Conservation (phyloP, 30 jellyfish, hydroid and myxozoan species). For the Turritopsis dohrnii region DNA sequence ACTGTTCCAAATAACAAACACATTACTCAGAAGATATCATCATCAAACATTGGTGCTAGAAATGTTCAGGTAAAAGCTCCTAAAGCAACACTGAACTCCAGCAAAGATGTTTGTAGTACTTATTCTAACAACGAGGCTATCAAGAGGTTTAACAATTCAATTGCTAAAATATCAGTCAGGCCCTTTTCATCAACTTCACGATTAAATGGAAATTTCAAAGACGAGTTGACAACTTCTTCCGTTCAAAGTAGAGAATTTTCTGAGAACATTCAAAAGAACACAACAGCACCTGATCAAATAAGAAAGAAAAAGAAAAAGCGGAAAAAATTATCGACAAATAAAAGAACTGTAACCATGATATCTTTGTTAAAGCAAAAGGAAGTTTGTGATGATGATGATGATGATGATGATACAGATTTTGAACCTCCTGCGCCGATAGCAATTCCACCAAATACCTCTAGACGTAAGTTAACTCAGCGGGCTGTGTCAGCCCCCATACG, state of each 20-base stretch:
- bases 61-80: neutral
- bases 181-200: neutral
- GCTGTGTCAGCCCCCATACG: neutral
- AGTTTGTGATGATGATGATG: neutral
- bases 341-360: neutral
- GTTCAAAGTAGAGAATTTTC: neutral
- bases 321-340: neutral
- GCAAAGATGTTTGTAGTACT: neutral
- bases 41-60: neutral
- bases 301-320: neutral
- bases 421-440: neutral
- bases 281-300: neutral
- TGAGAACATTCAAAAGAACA: neutral
- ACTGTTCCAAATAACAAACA: neutral
- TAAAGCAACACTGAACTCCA: neutral
- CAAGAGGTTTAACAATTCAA: neutral
- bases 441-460: neutral
- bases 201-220: neutral
- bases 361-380: neutral
- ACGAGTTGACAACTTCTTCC: neutral
- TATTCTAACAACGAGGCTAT: neutral
- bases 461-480: neutral
- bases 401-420: neutral
- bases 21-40: neutral
- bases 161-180: neutral